These are phyloP conservation scores for Chelonus formosanus DNA, from an alignment of 2,888 invertebrate species.

Conservation along the genomic window DNA sequence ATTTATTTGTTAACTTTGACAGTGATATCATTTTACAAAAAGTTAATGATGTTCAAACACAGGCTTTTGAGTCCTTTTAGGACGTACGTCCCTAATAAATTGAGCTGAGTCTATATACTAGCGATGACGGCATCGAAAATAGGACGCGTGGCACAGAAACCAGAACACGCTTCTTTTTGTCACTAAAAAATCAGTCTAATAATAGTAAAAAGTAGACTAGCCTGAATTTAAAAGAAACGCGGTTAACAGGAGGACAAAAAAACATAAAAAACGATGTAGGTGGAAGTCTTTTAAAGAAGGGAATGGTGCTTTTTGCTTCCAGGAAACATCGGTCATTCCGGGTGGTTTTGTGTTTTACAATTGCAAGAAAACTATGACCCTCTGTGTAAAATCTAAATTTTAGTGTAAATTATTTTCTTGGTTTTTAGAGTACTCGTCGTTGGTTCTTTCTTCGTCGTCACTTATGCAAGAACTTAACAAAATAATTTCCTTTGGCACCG, in stretches of 20 bases:
- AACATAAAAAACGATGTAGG: conserved; percentile 21
- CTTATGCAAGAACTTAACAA: too few species aligned
- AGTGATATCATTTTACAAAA: conserved; percentile 27
- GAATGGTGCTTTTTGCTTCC: conserved; percentile 36
- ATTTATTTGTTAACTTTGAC: too few species aligned
- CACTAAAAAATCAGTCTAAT: conserved; percentile 61
- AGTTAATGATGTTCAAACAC: conserved; percentile 34
- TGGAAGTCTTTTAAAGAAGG: conserved; percentile 23
- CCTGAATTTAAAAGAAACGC: conserved; percentile 40
- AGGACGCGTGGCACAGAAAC: conserved; percentile 46
- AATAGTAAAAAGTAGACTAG: conserved; percentile 61
- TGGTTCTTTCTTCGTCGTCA: conserved; percentile 4
- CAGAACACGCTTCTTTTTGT: conserved; percentile 45
- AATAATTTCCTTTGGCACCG: conserved; percentile 31
- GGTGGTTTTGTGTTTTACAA: conserved; percentile 32
- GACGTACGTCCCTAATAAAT: conserved; percentile 52
- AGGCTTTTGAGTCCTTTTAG: conserved; percentile 23
- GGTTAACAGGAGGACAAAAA: conserved; percentile 30
- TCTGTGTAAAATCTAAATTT: too few species aligned
- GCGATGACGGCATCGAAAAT: conserved; percentile 41
- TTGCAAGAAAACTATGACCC: conserved; percentile 25
- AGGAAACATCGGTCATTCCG: conserved; percentile 26
- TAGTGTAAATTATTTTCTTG: not conserved
- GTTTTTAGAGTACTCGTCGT: conserved; percentile 18
- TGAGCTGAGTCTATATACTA: conserved; percentile 38